Evolutionary conservation across 2,797 vertebrate species (phyloP).

Genomic region (Diplodus sargus): DNA sequence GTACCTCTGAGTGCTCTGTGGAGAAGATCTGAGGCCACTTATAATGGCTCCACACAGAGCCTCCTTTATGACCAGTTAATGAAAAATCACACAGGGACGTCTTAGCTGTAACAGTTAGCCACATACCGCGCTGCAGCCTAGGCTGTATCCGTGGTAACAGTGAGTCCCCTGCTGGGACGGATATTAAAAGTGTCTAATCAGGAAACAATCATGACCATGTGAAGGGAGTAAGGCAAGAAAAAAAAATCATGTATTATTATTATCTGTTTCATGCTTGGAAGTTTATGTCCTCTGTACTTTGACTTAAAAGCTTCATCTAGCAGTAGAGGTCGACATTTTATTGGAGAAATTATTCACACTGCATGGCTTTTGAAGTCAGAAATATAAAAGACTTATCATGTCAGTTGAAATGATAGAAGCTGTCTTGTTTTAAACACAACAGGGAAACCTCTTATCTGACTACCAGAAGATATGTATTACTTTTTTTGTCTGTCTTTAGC

Average conservation of each 20-base stretch:
- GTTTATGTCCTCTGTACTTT: conserved; percentile 46
- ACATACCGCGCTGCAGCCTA: conserved; percentile 80
- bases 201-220: conserved; percentile 66
- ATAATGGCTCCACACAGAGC: conserved; percentile 86
- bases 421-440: conserved; percentile 40
- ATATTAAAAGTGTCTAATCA: conserved; percentile 89
- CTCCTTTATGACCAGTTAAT: conserved; percentile 91
- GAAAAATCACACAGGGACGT: conserved; percentile 88
- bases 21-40: conserved; percentile 74
- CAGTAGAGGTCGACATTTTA: conserved; percentile 46
- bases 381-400: conserved; percentile 37
- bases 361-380: conserved; percentile 46
- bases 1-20: conserved; percentile 44
- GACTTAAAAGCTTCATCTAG: conserved; percentile 44
- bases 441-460: conserved; percentile 49
- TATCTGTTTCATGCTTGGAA: conserved; percentile 43
- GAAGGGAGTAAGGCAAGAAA: conserved; percentile 38
- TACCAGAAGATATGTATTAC: conserved; percentile 25
- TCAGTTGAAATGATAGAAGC: conserved; percentile 51
- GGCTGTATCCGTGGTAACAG: conserved; percentile 70
- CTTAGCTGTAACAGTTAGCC: conserved; percentile 81
- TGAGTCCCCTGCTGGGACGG: conserved; percentile 77
- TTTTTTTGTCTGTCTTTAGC: conserved; percentile 35
- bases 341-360: conserved; percentile 39
- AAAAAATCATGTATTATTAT: conserved; percentile 30